Conservation (phyloP, 2,113 vertebrate species). For the Electrona antarctica region DNA sequence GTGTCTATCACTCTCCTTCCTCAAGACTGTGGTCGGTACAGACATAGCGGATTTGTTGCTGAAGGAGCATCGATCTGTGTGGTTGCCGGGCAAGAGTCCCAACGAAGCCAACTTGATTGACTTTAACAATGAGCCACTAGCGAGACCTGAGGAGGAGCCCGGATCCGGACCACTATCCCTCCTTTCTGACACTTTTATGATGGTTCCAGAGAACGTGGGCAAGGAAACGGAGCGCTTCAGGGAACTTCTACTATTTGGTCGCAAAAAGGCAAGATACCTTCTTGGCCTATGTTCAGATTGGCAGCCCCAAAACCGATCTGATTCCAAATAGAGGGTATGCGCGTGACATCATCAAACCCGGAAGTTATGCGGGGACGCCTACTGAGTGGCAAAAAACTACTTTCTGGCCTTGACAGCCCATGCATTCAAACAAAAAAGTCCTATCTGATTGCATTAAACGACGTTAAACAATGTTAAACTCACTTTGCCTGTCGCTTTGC, state of each 20-base stretch:
- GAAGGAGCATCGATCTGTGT: conserved; percentile 91
- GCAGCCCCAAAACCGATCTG: too few species aligned
- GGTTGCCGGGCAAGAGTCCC: conserved; percentile 96
- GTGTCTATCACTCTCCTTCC: background rate
- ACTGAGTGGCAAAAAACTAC: too few species aligned
- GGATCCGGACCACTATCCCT: conserved; percentile 90
- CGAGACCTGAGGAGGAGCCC: conserved; percentile 86
- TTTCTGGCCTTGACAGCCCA: too few species aligned
- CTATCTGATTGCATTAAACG: too few species aligned
- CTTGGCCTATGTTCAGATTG: too few species aligned
- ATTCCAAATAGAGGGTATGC: too few species aligned
- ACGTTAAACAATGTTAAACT: too few species aligned
- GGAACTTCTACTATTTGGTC: conserved; percentile 94
- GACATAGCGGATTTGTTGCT: conserved; percentile 94
- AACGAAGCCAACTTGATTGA: conserved; percentile 97
- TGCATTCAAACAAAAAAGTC: too few species aligned
- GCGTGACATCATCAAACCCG: too few species aligned
- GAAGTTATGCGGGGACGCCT: too few species aligned
- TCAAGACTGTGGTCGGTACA: conserved; percentile 95
- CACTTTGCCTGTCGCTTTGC: too few species aligned
- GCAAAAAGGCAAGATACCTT: conserved; percentile 85
- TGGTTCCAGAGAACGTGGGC: conserved; percentile 77
- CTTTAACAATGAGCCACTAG: conserved; percentile 91
- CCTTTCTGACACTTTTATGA: conserved; percentile 85
- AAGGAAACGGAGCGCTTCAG: conserved; percentile 93